Evolutionary conservation across 2,888 invertebrate genomes (phyloP).

Genomic region (Abrostola tripartita): DNA sequence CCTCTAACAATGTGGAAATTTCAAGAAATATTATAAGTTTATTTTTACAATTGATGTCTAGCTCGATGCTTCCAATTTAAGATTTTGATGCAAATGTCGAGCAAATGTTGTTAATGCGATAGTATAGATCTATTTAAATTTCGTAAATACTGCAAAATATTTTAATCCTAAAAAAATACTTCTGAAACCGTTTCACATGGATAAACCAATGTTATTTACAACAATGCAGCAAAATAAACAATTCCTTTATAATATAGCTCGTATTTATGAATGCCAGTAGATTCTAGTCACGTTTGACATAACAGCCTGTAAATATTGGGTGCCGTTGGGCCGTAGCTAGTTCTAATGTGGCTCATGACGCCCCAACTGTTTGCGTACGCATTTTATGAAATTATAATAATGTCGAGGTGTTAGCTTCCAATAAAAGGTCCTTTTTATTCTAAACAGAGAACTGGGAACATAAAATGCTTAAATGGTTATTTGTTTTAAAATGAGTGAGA

Average conservation of each 20-base stretch:
- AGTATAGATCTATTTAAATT: too few species aligned
- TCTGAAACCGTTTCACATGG: too few species aligned
- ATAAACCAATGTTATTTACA: too few species aligned
- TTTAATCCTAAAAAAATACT: background rate
- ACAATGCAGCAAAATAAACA: background rate
- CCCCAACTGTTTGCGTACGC: constrained; percentile 26
- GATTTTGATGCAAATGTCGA: constrained; percentile 39
- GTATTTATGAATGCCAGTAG: background rate
- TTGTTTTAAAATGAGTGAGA: too few species aligned
- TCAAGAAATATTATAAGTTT: constrained; percentile 18
- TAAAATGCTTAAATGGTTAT: too few species aligned
- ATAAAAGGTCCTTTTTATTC: constrained; percentile 1
- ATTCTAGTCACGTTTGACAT: constrained; percentile 4
- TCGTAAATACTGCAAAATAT: background rate
- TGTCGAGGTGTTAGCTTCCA: constrained; percentile 38
- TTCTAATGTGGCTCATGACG: constrained; percentile 13
- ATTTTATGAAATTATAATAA: constrained; percentile 61
- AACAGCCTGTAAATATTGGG: constrained; percentile 15
- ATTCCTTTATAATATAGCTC: background rate
- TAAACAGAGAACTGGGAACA: background rate
- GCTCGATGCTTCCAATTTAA: constrained; percentile 24
- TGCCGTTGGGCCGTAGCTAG: constrained; percentile 2
- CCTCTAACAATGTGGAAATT: constrained; percentile 23
- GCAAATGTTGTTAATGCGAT: too few species aligned
- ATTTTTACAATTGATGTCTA: constrained; percentile 33